Evolutionary conservation across 1,140 invertebrate genomes (phyloP).

Genomic region (Metaphire vulgaris): DNA sequence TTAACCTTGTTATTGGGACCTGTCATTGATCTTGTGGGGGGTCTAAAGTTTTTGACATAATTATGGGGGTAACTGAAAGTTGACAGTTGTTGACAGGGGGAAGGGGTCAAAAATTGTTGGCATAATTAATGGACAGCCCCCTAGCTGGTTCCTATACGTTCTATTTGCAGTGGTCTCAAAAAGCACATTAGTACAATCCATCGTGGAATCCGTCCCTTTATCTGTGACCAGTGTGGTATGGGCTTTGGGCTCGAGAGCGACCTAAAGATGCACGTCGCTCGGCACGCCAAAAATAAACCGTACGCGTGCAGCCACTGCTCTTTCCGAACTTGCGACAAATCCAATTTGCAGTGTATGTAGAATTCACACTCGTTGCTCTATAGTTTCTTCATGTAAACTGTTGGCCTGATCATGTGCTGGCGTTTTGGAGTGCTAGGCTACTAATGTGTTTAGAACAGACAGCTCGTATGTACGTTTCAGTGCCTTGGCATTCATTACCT

Average conservation of each 20-base stretch:
- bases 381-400: not conserved
- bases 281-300: conserved; percentile 29
- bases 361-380: not conserved
- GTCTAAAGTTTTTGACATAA: no score
- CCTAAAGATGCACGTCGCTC: conserved; percentile 34
- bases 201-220: conserved; percentile 35
- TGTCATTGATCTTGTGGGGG: no score
- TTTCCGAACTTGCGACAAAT: conserved; percentile 36
- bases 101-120: no score
- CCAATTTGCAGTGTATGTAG: conserved; percentile 35
- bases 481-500: not conserved
- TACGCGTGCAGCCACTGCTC: conserved; percentile 35
- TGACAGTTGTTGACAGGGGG: no score
- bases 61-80: no score
- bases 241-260: conserved; percentile 35
- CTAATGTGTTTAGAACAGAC: not conserved
- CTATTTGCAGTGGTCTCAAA: conserved; percentile 30
- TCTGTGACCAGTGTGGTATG: conserved; percentile 38
- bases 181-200: conserved; percentile 38
- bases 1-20: no score
- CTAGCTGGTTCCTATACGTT: not conserved
- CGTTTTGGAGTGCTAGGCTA: not conserved
- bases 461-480: not conserved
- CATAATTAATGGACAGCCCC: no score
- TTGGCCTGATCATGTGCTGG: not conserved